Evolutionary conservation across 2,888 invertebrate genomes (phyloP), one percentile per base, ranked within the genome.

Genomic region (Pseudococcus longispinus): DNA sequence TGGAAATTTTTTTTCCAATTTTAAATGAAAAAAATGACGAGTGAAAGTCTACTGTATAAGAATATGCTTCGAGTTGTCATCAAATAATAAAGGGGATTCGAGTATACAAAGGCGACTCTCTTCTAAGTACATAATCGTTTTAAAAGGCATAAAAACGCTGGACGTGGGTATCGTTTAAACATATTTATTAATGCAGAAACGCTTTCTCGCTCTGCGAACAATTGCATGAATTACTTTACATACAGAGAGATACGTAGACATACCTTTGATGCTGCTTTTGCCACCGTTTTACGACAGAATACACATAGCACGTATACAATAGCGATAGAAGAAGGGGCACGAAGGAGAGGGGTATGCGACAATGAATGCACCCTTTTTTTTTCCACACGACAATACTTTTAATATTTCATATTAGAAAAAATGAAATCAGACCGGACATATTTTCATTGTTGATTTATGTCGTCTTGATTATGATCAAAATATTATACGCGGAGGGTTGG

Each of bases 391-490:
- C 85, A 85, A 70, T 70, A 85, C 85, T 74, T 85, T 60, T 85
- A 85, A 85, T 85, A 85, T 85, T 85, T 85, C 85, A 85, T 85
- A 85, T 85, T 85, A 85, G 44, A 70, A 85, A 26, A 70, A 29
- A 85, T 65, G 65, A 85, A 85, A 85, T 85, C 29, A 65, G 74
- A 85, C 65, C 85, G 85, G 85, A 85, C 85, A 85, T 85, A 85
- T 85, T 85, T 85, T 85, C 84, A 85, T 85, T 85, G 85, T 85
- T 70, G 60, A 85, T 42, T 85, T 85, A 65, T 85, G 85, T 85
- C 85, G 85, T 85, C 85, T 70, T 70, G 85, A 65, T 65, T 85
- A 85, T 65, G 85, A 85, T 85, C 85, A 85, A 85, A 85, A 70
- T 85, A 85, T 85, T 83, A 26, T 80, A 20, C 20, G n/a, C 11